These are phyloP conservation scores for Cavia porcellus DNA, from an alignment of 2,113 vertebrate genomes.

Conservation along the genomic window DNA sequence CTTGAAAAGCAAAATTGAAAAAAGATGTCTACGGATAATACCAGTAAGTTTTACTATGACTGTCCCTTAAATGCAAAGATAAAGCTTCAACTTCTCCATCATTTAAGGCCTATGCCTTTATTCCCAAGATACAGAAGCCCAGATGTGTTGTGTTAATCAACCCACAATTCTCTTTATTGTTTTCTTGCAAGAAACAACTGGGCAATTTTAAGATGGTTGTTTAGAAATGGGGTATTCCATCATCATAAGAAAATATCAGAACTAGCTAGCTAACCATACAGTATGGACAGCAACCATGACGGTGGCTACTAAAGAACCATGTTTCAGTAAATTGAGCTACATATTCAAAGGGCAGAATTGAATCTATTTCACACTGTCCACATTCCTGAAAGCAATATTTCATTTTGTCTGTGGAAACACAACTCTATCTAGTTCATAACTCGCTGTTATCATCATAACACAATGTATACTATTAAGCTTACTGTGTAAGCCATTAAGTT, in stretches of 20 bases:
- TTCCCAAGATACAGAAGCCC: slow-evolving; percentile 2
- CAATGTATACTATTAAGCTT: not conserved
- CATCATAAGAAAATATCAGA: not conserved
- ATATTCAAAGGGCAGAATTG: not conserved
- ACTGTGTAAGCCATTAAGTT: not conserved
- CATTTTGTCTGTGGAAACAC: slow-evolving; percentile 19
- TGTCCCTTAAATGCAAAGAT: not conserved
- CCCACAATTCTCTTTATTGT: not conserved
- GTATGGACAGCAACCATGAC: not conserved
- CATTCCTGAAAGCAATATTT: not conserved
- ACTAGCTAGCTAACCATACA: not conserved
- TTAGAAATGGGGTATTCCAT: not conserved
- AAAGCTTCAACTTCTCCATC: not conserved
- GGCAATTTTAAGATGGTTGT: not conserved
- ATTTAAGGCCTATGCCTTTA: not conserved
- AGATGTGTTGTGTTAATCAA: not conserved
- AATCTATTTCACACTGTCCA: not conserved
- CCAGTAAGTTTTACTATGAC: not conserved
- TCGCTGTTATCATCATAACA: not conserved
- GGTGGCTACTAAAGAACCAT: not conserved
- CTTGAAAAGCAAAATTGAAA: not conserved
- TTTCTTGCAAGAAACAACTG: slow-evolving; percentile 16
- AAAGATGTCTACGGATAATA: not conserved
- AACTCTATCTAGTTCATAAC: not conserved
- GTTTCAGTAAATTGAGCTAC: not conserved